Conservation (phyloP, 2,888 invertebrate genomes). For the Muschampia plurimacula region DNA sequence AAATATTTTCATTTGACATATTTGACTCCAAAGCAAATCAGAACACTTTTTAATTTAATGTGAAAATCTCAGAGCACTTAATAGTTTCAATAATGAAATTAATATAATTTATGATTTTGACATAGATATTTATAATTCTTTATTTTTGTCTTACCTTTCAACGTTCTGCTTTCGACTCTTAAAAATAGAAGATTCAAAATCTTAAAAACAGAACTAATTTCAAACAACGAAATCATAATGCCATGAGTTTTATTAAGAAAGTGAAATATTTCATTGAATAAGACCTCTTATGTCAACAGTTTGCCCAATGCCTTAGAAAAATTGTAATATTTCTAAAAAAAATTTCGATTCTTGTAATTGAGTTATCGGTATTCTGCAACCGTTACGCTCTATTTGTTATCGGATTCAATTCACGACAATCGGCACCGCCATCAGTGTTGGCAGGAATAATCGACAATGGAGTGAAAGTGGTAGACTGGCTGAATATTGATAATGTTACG, state of each 20-base stretch:
- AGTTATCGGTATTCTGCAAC: constrained; percentile 47
- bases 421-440: constrained; percentile 51
- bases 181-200: too few species aligned
- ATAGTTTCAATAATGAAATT: too few species aligned
- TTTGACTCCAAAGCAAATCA: too few species aligned
- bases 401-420: constrained; percentile 63
- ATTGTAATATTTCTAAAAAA: constrained; percentile 28
- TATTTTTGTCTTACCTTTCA: too few species aligned
- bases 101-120: neutral
- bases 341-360: constrained; percentile 45
- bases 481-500: constrained; percentile 53
- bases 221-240: neutral
- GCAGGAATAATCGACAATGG: constrained; percentile 56
- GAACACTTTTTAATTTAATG: too few species aligned
- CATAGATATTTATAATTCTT: too few species aligned
- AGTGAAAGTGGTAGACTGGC: constrained; percentile 64
- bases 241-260: neutral
- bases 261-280: neutral
- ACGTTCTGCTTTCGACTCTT: too few species aligned
- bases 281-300: constrained; percentile 2
- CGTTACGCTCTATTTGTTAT: constrained; percentile 61
- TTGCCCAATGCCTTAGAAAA: constrained; percentile 1
- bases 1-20: too few species aligned
- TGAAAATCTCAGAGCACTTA: too few species aligned
- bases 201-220: neutral